Base-by-base conservation (phyloP, 1,140 invertebrate species). In the Drosophila pseudoobscura region DNA sequence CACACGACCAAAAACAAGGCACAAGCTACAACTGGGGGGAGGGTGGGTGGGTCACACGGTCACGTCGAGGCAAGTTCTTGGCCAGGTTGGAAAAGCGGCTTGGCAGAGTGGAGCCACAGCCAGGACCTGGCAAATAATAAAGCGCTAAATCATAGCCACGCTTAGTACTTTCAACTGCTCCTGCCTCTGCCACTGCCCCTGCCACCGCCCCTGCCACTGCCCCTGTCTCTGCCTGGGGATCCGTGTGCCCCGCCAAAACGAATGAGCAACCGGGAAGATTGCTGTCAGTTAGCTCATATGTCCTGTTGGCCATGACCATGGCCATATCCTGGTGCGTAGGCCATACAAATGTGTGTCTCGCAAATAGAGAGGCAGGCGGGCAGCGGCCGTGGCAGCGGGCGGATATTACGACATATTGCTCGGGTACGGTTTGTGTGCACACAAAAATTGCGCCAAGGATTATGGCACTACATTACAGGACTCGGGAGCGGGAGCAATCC, bases 351-450 rank as follows among this genome's bases (percentile, higher is more conserved):
- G 75, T 77, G 29, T 39, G 52, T 31, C 52, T 39, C 11, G 35
- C 35, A 39, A 39, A 39, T 39, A 13, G 4, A 13, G 41, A 55
- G 6, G 41, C 43, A 3, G 49, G 58, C 69, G 61, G 75, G 75
- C 63, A 41, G 65, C 53, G 43, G 54, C 17, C n/a, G 82, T 80
- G 68, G 78, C 73, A 44, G 51, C 66, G 79, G 51, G 50, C 82
- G 82, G 82, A 87, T 87, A 87, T 87, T 82, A 88, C 82, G 75
- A 87, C 78, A 88, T 88, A 88, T 87, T 87, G 83, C 83, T 70
- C 50, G 57, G 64, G 39, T 52, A 71, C 55, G 56, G 66, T 71
- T 64, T 71, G 52, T 68, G 57, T 53, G 51, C 64, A 47, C 66
- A 72, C 82, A 85, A 68, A 88, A 87, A 87, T 87, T 87, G 78